A percentile compares a stretch with the other conserved stretches of the same genome.
Evolutionary conservation across 2,797 vertebrate species (phyloP).

Genomic region (Cossypha niveicapilla): DNA sequence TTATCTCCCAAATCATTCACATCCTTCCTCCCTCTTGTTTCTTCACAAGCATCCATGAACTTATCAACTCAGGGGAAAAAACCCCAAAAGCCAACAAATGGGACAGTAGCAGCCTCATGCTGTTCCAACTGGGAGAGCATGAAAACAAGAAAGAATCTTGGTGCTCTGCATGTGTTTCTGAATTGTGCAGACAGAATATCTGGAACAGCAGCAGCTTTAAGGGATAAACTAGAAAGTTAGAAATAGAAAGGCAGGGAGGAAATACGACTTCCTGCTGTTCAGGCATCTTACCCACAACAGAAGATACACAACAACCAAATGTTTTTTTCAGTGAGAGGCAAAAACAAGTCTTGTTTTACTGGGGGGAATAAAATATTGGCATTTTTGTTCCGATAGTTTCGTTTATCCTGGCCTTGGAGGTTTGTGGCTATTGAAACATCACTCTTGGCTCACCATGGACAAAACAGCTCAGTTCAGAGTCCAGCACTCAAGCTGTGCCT

Average conservation of each 20-base stretch:
- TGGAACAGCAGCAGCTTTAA: background rate
- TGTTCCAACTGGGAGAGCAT: background rate
- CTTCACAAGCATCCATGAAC: background rate
- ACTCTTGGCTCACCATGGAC: background rate
- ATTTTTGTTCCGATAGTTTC: background rate
- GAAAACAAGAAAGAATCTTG: background rate
- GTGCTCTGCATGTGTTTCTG: background rate
- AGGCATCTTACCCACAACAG: background rate
- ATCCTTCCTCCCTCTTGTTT: background rate
- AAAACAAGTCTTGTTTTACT: background rate
- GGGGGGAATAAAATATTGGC: background rate
- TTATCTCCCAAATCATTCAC: background rate
- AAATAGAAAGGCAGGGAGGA: background rate
- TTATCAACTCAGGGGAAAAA: background rate
- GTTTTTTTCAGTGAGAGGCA: background rate
- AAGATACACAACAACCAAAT: background rate
- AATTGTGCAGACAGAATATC: background rate
- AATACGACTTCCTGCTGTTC: background rate
- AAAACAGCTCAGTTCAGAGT: background rate
- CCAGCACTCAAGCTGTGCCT: slow-evolving; percentile 1
- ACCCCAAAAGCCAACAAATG: background rate
- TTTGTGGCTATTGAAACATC: background rate
- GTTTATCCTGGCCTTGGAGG: background rate
- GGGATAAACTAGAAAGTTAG: background rate
- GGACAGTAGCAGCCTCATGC: background rate